Conservation (phyloP, 1,140 invertebrate genomes). For the Brachionus koreanus region DNA sequence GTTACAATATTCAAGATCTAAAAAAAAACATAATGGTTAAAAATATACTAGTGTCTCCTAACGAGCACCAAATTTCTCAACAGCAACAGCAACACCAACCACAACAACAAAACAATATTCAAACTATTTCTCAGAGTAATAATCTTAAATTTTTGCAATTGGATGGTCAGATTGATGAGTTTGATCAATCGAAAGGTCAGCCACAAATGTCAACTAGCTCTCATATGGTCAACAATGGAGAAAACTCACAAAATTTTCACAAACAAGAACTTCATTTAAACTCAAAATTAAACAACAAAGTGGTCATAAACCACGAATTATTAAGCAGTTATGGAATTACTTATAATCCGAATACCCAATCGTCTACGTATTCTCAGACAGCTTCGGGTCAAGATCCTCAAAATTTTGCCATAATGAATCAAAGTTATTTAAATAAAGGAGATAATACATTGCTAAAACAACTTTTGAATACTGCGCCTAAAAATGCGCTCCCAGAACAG, state of each 20-base stretch:
- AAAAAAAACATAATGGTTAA: conserved; percentile 10
- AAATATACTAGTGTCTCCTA: neutral
- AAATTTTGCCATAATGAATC: neutral
- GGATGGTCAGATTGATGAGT: conserved; percentile 8
- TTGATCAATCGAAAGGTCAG: neutral
- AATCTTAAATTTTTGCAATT: conserved; percentile 1
- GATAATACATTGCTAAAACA: conserved; percentile 32
- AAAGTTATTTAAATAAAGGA: neutral
- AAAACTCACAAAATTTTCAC: neutral
- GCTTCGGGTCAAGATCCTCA: neutral
- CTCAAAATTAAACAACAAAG: conserved; percentile 18
- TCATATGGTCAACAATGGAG: neutral
- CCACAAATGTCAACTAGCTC: neutral
- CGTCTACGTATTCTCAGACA: neutral
- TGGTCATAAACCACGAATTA: conserved; percentile 24
- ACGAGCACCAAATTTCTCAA: neutral
- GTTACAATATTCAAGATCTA: neutral
- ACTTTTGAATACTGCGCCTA: conserved; percentile 24
- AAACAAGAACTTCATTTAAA: conserved; percentile 19
- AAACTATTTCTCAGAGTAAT: neutral
- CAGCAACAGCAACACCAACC: neutral
- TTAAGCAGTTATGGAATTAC: conserved; percentile 37
- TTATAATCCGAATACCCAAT: neutral
- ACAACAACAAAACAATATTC: neutral
- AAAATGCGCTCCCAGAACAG: neutral